Percentiles rank a stretch among this genome's conserved stretches.
These are phyloP conservation scores for Cotesia vestalis DNA, from an alignment of 1,140 invertebrate species.

Conservation along the genomic window DNA sequence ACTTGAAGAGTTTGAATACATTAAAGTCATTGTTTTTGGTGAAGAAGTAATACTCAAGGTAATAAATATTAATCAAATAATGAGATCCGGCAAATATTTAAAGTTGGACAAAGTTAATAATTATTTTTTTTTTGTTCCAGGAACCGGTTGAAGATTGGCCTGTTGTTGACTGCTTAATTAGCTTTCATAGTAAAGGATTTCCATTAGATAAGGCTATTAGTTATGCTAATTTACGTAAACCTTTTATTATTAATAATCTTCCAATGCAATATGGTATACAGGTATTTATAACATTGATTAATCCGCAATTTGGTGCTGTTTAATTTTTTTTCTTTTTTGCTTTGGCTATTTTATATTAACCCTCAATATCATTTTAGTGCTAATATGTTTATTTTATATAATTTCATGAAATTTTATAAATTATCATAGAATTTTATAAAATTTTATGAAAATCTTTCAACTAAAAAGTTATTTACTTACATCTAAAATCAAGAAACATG, in stretches of 20 bases:
- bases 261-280: slow-evolving; percentile 98
- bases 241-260: slow-evolving; percentile 98
- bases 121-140: slow-evolving; percentile 63
- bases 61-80: slow-evolving; percentile 24
- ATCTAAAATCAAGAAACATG: no score
- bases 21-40: slow-evolving; percentile 91
- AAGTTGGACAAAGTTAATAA: slow-evolving; percentile 11
- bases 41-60: slow-evolving; percentile 95
- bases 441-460: no score
- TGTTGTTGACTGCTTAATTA: slow-evolving; percentile 95
- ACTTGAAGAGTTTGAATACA: slow-evolving; percentile 95
- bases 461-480: no score
- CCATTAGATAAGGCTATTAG: slow-evolving; percentile 98
- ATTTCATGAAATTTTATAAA: no score
- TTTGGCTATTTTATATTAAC: no score
- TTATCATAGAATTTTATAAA: no score
- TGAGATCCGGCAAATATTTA: slow-evolving; percentile 4
- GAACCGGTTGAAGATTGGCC: slow-evolving; percentile 98
- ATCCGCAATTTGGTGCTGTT: neutral
- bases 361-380: no score
- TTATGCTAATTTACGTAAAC: slow-evolving; percentile 92
- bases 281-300: slow-evolving; percentile 59
- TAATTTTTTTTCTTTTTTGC: no score
- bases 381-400: no score
- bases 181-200: slow-evolving; percentile 98